A percentile compares a stretch with the other conserved stretches of the same genome.
These are phyloP conservation scores for Danaus melanippus DNA, from an alignment of 1,140 invertebrate genomes.

Conservation along the genomic window DNA sequence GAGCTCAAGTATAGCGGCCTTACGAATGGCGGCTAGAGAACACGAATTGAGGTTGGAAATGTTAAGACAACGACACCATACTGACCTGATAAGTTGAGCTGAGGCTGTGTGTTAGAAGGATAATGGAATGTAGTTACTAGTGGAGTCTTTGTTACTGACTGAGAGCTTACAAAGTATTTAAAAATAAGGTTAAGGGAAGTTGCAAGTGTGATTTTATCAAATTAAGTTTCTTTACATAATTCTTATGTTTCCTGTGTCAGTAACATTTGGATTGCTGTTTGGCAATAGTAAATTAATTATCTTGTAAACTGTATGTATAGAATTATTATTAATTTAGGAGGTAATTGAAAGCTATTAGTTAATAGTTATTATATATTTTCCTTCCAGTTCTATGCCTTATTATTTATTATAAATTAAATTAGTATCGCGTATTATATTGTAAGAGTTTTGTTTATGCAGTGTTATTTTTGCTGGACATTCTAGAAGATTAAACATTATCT, in stretches of 20 bases:
- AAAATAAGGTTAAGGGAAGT: too few relatives aligned
- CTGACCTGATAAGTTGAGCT: constrained; percentile 82
- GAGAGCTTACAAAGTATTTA: constrained; percentile 5
- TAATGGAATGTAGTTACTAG: constrained; percentile 9
- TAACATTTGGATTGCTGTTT: not conserved
- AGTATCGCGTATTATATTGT: constrained; percentile 1
- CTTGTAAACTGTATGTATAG: constrained; percentile 7
- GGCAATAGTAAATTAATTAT: not conserved
- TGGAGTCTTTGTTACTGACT: not conserved
- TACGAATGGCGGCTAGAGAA: constrained; percentile 92
- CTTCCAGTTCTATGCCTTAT: constrained; percentile 56
- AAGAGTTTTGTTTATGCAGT: constrained; percentile 14
- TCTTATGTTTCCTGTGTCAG: constrained; percentile 1
- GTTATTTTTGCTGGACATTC: not conserved
- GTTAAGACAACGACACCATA: constrained; percentile 82
- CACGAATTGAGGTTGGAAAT: constrained; percentile 91
- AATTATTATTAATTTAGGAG: constrained; percentile 8
- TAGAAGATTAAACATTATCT: not conserved
- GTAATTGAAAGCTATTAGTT: constrained; percentile 10
- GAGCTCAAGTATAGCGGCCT: constrained; percentile 90
- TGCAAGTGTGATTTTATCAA: constrained; percentile 7
- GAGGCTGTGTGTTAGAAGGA: constrained; percentile 7
- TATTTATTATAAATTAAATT: constrained; percentile 60
- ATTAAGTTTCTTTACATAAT: constrained; percentile 1
- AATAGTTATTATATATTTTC: constrained; percentile 28